Base-by-base conservation (phyloP, 2,797 vertebrate genomes). In the Decapterus maruadsi region DNA sequence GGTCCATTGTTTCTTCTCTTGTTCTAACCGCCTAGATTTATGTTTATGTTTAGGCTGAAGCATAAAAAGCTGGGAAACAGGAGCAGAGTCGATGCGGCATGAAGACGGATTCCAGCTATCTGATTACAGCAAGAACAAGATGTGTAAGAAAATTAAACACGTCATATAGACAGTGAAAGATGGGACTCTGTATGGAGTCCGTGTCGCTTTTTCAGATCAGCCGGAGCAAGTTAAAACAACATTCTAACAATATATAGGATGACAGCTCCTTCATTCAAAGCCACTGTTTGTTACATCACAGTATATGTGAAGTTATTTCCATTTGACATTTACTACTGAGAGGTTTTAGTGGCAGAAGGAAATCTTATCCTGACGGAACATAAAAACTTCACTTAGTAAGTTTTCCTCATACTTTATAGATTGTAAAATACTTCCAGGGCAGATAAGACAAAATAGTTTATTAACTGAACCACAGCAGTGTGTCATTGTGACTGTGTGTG, bases 51-150 rank as follows among this genome's bases (percentile, higher is more conserved):
- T 36, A 10, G 3, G 36, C 50, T 10, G 55, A 8, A 17, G 29
- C 1, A 19, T 8, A 4, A 61, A 46, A 42, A 72, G 4, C 50
- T 19, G 31, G 10, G 8, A 61, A 55, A 56, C 34, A 34, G 13
- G 8, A 31, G 62, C 2, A 6, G 17, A 72, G 43, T 43, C 50
- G 16, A 29, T n/a, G 50, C n/a, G n/a, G 42, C 29, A 45, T 22
- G 31, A 68, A 1, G 34, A 16, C 60, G 48, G 54, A 68, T 13
- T 26, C 16, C 14, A 57, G 68, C 19, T 64, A 46, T 55, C 54
- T 26, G 38, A 59, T 55, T 31, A 43, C 34, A 51, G 42, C 7
- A 51, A 56, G 22, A 55, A 29, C n/a, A 51, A 26, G 36, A 36
- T 54, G 45, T 53, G 26, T 58, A 1, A 40, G 16, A 42, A 61